Conservation (phyloP, 2,888 invertebrate species). For the Agonopterix subpropinquella region DNA sequence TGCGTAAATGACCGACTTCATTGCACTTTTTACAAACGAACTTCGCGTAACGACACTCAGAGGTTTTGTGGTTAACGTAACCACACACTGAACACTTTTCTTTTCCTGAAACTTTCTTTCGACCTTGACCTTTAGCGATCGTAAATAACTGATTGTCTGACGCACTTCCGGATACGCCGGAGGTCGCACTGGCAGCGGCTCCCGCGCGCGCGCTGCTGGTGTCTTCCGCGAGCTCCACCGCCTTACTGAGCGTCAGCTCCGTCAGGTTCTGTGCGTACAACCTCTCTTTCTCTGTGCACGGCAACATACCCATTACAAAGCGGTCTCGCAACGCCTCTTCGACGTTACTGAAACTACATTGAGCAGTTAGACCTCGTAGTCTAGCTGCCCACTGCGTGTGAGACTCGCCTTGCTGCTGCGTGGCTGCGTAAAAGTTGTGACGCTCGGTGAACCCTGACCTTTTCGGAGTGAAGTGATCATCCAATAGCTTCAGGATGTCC, state of each 20-base stretch:
- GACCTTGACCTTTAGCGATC: background rate
- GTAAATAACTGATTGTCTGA: slow-evolving; percentile 3
- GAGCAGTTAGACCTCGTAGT: slow-evolving; percentile 14
- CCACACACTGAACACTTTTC: slow-evolving; percentile 19
- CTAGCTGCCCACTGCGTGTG: slow-evolving; percentile 19
- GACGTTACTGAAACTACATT: slow-evolving; percentile 16
- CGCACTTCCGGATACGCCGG: background rate
- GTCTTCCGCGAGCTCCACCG: slow-evolving; percentile 19
- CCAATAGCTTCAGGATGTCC: slow-evolving; percentile 13
- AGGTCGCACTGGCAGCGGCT: slow-evolving; percentile 4
- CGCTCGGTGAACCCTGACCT: slow-evolving; percentile 21
- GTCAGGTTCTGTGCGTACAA: slow-evolving; percentile 16
- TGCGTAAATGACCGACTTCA: slow-evolving; percentile 13
- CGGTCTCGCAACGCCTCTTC: slow-evolving; percentile 1
- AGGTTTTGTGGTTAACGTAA: slow-evolving; percentile 13
- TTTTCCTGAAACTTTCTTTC: slow-evolving; percentile 1
- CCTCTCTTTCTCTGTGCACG: slow-evolving; percentile 19
- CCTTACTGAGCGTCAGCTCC: slow-evolving; percentile 17
- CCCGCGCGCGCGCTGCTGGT: slow-evolving; percentile 16
- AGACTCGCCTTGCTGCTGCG: slow-evolving; percentile 15
- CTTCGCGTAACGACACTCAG: slow-evolving; percentile 16
- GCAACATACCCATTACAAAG: slow-evolving; percentile 18
- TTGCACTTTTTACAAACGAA: slow-evolving; percentile 17
- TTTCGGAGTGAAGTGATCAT: slow-evolving; percentile 22
- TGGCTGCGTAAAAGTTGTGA: slow-evolving; percentile 20